Base-by-base conservation (phyloP, 1,140 invertebrate species). In the Drosophila aff. region DNA sequence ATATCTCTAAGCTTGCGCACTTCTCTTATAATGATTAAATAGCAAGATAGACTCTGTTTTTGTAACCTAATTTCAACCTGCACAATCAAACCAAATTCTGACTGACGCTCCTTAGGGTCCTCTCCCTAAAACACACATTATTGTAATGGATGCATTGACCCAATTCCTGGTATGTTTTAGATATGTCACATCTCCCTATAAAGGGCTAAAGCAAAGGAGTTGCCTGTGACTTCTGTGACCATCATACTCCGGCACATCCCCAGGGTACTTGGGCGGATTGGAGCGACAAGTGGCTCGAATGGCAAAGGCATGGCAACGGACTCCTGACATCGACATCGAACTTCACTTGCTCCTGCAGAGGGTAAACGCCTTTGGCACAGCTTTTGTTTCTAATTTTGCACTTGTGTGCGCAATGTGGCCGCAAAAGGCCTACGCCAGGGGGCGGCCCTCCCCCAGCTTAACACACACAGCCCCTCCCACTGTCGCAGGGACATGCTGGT, bases 341-440 rank as follows among this genome's bases (percentile, higher is more conserved):
- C 53, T 59, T 72, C 50, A 60, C 69, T 59, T 60, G 69, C 62
- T 68, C 36, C 64, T 43, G 16, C 66, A 41, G 67, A 60, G 44
- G 57, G 66, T 69, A 83, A 86, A 52, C 68, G 84, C 83, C 83
- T 86, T 80, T 59, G 76, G 83, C 80, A 57, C 23, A 47, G 84
- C 83, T 86, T 87, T 84, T 87, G 74, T 87, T 89, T 87, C 83
- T 89, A 87, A 90, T 90, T 90, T 87, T 87, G 84, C 84, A 87
- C 81, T 87, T 90, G 84, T 90, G 85, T 84, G 84, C 81, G 76
- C 81, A 79, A 90, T 81, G 64, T 76, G 50, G 61, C 49, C 52
- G 68, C 69, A 71, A 78, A 80, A 64, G 79, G 81, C 85, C 84
- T 89, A 87, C 40, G 50, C 81, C 76, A 47, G 38, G 26, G 26